Conservation (phyloP, 2,888 invertebrate genomes). For the Apotomis capreana region DNA sequence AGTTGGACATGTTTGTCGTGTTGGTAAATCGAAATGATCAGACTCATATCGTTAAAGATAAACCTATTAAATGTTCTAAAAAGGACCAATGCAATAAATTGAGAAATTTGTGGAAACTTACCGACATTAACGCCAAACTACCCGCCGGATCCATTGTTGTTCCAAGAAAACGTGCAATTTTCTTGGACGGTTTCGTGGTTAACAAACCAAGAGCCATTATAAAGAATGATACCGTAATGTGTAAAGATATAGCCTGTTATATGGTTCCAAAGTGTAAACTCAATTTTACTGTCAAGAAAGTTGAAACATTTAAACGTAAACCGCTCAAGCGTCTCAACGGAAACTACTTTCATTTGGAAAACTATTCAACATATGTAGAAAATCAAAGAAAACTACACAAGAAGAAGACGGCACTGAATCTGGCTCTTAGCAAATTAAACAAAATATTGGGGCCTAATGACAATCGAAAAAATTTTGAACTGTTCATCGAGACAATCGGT, state of each 20-base stretch:
- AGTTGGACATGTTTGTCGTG: background rate
- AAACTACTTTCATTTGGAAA: constrained; percentile 3
- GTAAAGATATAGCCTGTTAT: background rate
- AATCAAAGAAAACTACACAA: constrained; percentile 2
- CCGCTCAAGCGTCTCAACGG: background rate
- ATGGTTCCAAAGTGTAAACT: background rate
- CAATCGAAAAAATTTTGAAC: background rate
- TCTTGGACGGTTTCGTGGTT: background rate
- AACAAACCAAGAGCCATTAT: background rate
- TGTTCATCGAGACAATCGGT: constrained; percentile 5
- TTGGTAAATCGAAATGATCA: background rate
- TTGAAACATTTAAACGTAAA: background rate
- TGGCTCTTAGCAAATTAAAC: background rate
- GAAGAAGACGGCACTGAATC: background rate
- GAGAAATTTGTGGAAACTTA: constrained; percentile 3
- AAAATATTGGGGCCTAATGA: background rate
- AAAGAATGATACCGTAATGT: background rate
- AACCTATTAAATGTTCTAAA: background rate
- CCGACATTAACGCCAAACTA: background rate
- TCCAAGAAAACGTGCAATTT: background rate
- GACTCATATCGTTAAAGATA: background rate
- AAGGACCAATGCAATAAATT: constrained; percentile 1
- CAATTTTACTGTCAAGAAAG: background rate
- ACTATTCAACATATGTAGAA: background rate
- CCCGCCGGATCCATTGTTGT: background rate